Base-by-base conservation (phyloP, 2,888 invertebrate genomes). In the Andricus quercusramuli region DNA sequence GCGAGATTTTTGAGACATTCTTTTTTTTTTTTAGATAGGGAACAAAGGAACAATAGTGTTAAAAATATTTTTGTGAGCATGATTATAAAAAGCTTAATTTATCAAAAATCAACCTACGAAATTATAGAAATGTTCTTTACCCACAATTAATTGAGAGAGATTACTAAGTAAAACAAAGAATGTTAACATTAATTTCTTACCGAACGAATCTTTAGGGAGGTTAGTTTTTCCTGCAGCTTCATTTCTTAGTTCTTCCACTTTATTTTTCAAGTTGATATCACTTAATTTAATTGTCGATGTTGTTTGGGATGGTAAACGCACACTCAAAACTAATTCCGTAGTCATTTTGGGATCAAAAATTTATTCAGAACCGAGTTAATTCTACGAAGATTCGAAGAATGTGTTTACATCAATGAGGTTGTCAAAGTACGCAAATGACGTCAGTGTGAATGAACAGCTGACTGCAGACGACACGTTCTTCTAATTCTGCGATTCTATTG, bases 251-350 rank as follows among this genome's bases (percentile, higher is more conserved):
- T 92, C 90, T 80, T 94, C 94, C 0, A 96, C 95, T 88, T 95
- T 95, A 51, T 94, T 94, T 74, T 95, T 94, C 32, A 96, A 92
- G 80, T 94, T 93, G 79, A 95, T 93, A 89, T 95, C 94, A 82
- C 95, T 95, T 66, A 96, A 88, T 88, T 94, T 94, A 68, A 94
- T 93, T 85, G 94, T 93, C 82, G 94, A 94, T 68, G 93, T 91
- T 84, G 93, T 93, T 68, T 93, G 92, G 74, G 93, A 93, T 82
- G 93, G 91, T 81, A 94, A 91, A 87, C 94, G 93, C 80, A 95
- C 90, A 68, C 95, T 94, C 68, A 95, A 92, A 82, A 89, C 78
- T 78, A 92, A 83, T 83, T 90, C 88, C 4, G 87, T 85, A 64
- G 80, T 77, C 90, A 91, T 91, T 85, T 86, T 81, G 13, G 13